Percentiles rank a stretch among this genome's conserved stretches.
These are phyloP conservation scores for Hydrolagus colliei DNA, from an alignment of 2,797 vertebrate genomes.

Conservation along the genomic window DNA sequence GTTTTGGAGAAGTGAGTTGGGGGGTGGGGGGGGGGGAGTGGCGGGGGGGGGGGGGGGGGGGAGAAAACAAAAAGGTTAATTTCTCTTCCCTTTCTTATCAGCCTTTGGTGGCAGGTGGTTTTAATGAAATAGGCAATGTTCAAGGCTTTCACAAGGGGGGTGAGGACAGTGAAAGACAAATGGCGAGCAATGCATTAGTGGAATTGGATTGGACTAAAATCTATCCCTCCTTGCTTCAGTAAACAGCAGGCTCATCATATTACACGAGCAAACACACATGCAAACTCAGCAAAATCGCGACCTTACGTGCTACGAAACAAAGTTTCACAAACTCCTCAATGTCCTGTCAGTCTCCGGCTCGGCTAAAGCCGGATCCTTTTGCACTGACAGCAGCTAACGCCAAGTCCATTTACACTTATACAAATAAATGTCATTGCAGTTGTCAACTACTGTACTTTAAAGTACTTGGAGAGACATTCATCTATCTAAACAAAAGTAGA, in stretches of 20 bases:
- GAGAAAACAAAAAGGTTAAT: too few relatives aligned
- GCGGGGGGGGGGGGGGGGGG: not conserved
- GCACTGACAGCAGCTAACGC: too few relatives aligned
- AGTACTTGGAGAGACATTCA: too few relatives aligned
- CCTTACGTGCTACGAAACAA: not conserved
- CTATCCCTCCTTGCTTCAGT: constrained; percentile 20
- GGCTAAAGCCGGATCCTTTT: too few relatives aligned
- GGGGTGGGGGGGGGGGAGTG: too few relatives aligned
- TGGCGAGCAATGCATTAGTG: constrained; percentile 16
- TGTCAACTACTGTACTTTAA: too few relatives aligned
- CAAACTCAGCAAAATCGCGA: not conserved
- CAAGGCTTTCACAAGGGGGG: not conserved
- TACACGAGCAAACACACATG: not conserved
- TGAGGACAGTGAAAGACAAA: constrained; percentile 13
- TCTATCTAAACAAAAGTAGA: too few relatives aligned
- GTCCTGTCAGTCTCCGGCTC: not conserved
- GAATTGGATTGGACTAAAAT: constrained; percentile 1
- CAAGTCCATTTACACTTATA: too few relatives aligned
- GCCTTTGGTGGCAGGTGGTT: not conserved
- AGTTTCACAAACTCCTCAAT: not conserved
- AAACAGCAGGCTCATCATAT: constrained; percentile 27
- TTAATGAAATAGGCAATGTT: not conserved
- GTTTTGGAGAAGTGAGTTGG: too few relatives aligned
- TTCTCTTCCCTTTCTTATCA: not conserved
- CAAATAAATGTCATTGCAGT: too few relatives aligned